Base-by-base conservation (phyloP, 2,797 vertebrate species). In the Acanthurus leucopareius region DNA sequence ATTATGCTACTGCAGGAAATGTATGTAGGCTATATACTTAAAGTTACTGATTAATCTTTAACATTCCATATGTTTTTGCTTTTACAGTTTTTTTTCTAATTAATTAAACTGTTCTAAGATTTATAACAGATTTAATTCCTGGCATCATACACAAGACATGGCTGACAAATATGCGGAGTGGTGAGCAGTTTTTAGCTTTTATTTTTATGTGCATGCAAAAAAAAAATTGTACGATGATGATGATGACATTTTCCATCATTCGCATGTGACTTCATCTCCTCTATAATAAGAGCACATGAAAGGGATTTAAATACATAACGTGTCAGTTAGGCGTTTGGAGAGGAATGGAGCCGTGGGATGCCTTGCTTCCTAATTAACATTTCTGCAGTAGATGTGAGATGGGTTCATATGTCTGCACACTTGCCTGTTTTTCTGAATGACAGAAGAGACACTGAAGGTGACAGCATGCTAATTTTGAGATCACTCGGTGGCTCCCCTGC, bases 391-490 rank as follows among this genome's bases (percentile, higher is more conserved):
- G 91, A 93, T 93, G 93, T 88, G 89, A 88, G 90, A 91, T 86
- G 91, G 86, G 94, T 94, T 94, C 91, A 93, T 84, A 69, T 84
- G 92, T 91, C 90, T 91, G 87, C 85, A 87, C 91, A 84, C 85
- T 88, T 77, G 89, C 91, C 91, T 82, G 85, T 91, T 92, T 93
- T 91, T 89, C 91, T 91, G 92, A 93, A 94, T 94, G 94, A 94
- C 94, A 93, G 93, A 90, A 91, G 80, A 92, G 93, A 91, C 90
- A 87, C 90, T 87, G 92, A 95, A 95, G 95, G 95, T 95, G 94
- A 95, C 94, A 93, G 89, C 90, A 93, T 94, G 93, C 90, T 94
- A 91, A 93, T 94, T 90, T 80, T 75, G 73, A 89, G 92, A 94
- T 93, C 92, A 91, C 85, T 85, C 49, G 74, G 91, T 94, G 92